Percentiles rank a stretch among this genome's conserved stretches.
Evolutionary conservation across 2,113 vertebrate genomes (phyloP).

Genomic region (Callaeas wilsoni): DNA sequence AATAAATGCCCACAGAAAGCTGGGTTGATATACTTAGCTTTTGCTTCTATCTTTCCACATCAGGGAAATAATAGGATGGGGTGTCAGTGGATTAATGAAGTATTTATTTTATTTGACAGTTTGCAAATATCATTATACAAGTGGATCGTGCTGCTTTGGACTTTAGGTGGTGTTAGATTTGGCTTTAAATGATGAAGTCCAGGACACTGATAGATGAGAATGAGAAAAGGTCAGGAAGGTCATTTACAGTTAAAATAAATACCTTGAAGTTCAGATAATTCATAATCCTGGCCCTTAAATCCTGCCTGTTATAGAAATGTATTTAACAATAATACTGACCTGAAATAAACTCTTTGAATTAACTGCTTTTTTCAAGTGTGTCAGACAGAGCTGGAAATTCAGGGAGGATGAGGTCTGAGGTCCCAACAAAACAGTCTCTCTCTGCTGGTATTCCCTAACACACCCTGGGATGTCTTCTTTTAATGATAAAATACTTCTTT

Average conservation of each 20-base stretch:
- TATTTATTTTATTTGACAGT: constrained; percentile 56
- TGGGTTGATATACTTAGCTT: neutral
- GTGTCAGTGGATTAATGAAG: constrained; percentile 51
- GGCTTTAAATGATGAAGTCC: constrained; percentile 62
- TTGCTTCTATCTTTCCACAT: constrained; percentile 43
- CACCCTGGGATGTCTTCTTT: constrained; percentile 5
- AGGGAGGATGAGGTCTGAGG: constrained; percentile 19
- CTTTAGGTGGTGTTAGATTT: neutral
- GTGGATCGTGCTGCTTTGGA: neutral
- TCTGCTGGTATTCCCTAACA: constrained; percentile 18
- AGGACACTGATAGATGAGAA: constrained; percentile 41
- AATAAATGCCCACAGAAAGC: constrained; percentile 30
- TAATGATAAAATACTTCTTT: constrained; percentile 56
- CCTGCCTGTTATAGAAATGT: constrained; percentile 32
- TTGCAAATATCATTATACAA: neutral
- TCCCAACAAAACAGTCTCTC: constrained; percentile 22
- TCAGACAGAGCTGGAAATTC: constrained; percentile 51
- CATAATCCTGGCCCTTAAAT: neutral
- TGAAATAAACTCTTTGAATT: constrained; percentile 67
- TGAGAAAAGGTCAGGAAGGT: constrained; percentile 52
- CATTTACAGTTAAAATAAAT: constrained; percentile 60
- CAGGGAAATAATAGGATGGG: constrained; percentile 38
- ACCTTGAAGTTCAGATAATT: constrained; percentile 41
- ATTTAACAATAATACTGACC: constrained; percentile 10
- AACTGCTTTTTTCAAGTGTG: constrained; percentile 60